Evolutionary conservation across 1,140 invertebrate genomes (phyloP), one percentile per base, ranked within the genome.

Genomic region (Drusus annulatus): DNA sequence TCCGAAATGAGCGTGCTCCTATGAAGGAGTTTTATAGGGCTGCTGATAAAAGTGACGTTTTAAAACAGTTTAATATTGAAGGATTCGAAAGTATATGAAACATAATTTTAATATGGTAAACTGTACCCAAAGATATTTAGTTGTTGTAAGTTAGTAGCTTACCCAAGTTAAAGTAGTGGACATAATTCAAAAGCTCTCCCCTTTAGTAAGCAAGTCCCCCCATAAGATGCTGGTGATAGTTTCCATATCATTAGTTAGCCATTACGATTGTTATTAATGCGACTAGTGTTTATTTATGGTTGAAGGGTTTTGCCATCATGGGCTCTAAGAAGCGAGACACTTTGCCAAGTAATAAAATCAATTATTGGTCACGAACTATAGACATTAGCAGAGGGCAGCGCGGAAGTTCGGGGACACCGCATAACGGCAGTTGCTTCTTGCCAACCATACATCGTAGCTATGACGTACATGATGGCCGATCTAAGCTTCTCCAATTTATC

Each of bases 311-410:
- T 65, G 74, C 74, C 52, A 62, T 54, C 54, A 45, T 60, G 52
- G 65, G 60, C 75, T 63, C 56, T 77, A 81, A 81, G 77, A 82
- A 83, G 74, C 68, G 75, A 71, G 79, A 83, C 82, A 83, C 79
- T 83, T 76, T 83, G 76, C 31, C 76, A 81, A 83, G 76, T 83
- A 83, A 83, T 83, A 83, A 83, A 83, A 83, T 80, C 82, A 83
- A 80, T 83, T 83, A 83, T 83, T 81, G 82, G 82, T 83, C 82
- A 68, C 82, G 81, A 83, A 83, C 82, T 83, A 83, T 81, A 79
- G 69, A 81, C 82, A 83, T 83, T 83, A 83, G 81, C 75, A 78
- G 62, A 36, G 78, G 78, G 68, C 60, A n/a, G 75, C 65, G 63
- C 50, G 45, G 65, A 19, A 45, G 15, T 74, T 54, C 3, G 54